Evolutionary conservation across 2,113 vertebrate genomes (phyloP).

Genomic region (Dromaius novaehollandiae): DNA sequence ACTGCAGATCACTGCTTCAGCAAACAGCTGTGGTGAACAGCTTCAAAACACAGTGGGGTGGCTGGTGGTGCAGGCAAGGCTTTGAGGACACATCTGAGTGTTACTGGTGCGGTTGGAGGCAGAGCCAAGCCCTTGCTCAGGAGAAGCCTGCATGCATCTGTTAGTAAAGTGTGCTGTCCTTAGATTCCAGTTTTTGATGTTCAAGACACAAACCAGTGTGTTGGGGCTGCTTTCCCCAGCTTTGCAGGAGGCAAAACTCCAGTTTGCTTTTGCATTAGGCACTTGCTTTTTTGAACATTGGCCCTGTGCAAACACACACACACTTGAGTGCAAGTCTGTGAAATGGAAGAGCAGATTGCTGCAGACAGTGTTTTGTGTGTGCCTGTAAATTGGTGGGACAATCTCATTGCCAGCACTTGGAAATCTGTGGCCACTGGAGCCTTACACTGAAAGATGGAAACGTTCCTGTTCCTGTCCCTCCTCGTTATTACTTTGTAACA

Average conservation of each 20-base stretch:
- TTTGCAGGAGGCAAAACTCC: background rate
- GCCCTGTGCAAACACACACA: background rate
- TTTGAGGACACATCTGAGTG: background rate
- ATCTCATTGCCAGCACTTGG: background rate
- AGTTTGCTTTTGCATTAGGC: background rate
- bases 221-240: background rate
- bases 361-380: background rate
- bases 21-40: background rate
- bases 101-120: background rate
- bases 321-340: fast-evolving
- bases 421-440: background rate
- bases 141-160: background rate
- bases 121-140: background rate
- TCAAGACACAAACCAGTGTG: background rate
- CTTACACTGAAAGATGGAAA: background rate
- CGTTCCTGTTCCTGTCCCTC: background rate
- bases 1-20: background rate
- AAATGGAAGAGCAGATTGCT: background rate
- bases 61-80: background rate
- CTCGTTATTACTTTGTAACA: background rate
- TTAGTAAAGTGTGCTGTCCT: background rate
- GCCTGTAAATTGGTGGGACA: background rate
- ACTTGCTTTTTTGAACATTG: background rate
- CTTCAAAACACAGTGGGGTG: slow-evolving; percentile 1
- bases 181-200: background rate